Conservation (phyloP, 2,113 vertebrate genomes). For the human region GRCh38 chr12:22089001-22089500, state of each 20-base stretch:
- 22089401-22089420: not conserved
- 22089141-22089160: not conserved
- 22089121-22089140: not conserved
- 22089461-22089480: not conserved
- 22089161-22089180: too few species aligned
- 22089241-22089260: not conserved
- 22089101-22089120: not conserved
- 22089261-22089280: not conserved
- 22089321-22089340: not conserved
- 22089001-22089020: not conserved
- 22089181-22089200: not conserved
- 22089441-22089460: not conserved
- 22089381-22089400: not conserved
- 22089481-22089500: not conserved
- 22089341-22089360: not conserved
- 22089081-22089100: not conserved
- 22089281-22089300: not conserved
- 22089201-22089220: not conserved
- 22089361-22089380: not conserved
- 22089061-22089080: not conserved
- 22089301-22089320: not conserved
- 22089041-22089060: not conserved
- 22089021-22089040: fast-evolving
- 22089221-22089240: not conserved
- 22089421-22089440: not conserved